phyloP scores from a whole-genome alignment of 2,888 invertebrate genomes.

The Cinara cedri region DNA sequence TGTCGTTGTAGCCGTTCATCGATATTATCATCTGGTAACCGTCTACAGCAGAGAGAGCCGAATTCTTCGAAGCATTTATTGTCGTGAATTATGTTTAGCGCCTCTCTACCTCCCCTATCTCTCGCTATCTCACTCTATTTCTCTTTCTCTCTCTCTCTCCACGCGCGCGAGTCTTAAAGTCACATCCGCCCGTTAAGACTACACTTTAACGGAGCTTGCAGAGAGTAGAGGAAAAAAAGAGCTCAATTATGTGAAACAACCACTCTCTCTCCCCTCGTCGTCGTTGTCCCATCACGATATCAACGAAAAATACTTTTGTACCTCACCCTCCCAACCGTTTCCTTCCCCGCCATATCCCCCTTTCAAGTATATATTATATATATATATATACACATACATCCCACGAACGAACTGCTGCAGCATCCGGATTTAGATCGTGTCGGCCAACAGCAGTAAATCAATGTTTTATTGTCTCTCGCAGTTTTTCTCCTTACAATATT shows the following conservation, averaged over 20 bases:
- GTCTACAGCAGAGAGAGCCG: neutral
- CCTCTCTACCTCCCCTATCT: no score
- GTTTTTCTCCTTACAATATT: neutral
- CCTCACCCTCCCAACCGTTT: neutral
- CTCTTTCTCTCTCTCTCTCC: no score
- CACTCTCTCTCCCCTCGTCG: neutral
- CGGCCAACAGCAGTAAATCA: conserved; percentile 32
- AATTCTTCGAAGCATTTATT: conserved; percentile 44
- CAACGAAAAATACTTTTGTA: conserved; percentile 31
- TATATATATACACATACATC: neutral
- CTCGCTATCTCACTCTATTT: no score
- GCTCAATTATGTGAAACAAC: conserved; percentile 29
- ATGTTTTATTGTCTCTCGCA: conserved; percentile 24
- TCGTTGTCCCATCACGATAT: neutral
- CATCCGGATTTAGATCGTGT: conserved; percentile 37
- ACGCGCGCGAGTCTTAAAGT: conserved; percentile 14
- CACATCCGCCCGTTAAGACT: conserved; percentile 34
- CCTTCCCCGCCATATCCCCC: neutral
- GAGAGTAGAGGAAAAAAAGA: neutral
- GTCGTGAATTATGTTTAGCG: conserved; percentile 45
- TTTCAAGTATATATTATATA: neutral
- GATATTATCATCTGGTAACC: conserved; percentile 46
- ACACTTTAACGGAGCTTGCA: conserved; percentile 27
- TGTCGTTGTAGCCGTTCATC: conserved; percentile 4
- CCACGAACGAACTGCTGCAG: conserved; percentile 32